phyloP scores from a whole-genome alignment of 2,888 invertebrate genomes.

The Sclerodermus sp. region DNA sequence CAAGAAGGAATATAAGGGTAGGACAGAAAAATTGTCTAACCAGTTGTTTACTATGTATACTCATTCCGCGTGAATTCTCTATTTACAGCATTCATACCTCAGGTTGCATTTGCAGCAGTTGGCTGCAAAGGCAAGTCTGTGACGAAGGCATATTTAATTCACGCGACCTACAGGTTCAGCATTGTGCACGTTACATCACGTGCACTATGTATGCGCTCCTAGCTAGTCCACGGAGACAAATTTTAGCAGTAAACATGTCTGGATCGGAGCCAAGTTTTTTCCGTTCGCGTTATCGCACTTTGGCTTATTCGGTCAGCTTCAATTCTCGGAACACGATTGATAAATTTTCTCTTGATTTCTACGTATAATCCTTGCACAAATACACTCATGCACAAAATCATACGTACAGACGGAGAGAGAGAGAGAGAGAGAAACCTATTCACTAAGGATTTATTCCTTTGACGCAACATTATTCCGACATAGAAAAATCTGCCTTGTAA shows the following conservation, averaged over 20 bases:
- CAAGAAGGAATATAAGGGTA: no score
- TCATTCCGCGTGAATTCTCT: conserved; percentile 14
- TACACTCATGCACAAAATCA: no score
- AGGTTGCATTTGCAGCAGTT: conserved; percentile 22
- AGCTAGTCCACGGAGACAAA: conserved; percentile 34
- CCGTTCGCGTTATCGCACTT: conserved; percentile 31
- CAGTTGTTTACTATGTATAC: not conserved
- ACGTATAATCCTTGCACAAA: not conserved
- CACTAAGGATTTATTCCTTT: no score
- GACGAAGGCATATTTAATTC: conserved; percentile 34
- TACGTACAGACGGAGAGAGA: no score
- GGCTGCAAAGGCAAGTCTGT: conserved; percentile 23
- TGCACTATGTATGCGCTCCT: conserved; percentile 21
- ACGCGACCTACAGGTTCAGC: conserved; percentile 21
- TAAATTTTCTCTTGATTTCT: conserved; percentile 17
- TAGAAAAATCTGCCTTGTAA: no score
- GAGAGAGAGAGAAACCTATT: no score
- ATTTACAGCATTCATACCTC: conserved; percentile 27
- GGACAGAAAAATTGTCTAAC: no score
- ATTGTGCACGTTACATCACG: conserved; percentile 23
- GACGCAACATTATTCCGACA: no score
- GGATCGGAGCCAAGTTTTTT: conserved; percentile 30
- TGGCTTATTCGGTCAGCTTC: conserved; percentile 34
- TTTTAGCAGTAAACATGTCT: conserved; percentile 39
- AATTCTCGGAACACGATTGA: conserved; percentile 33